A percentile compares a stretch with the other conserved stretches of the same genome.
These are phyloP conservation scores for Proisotoma minuta DNA, from an alignment of 2,888 invertebrate genomes.

Conservation along the genomic window DNA sequence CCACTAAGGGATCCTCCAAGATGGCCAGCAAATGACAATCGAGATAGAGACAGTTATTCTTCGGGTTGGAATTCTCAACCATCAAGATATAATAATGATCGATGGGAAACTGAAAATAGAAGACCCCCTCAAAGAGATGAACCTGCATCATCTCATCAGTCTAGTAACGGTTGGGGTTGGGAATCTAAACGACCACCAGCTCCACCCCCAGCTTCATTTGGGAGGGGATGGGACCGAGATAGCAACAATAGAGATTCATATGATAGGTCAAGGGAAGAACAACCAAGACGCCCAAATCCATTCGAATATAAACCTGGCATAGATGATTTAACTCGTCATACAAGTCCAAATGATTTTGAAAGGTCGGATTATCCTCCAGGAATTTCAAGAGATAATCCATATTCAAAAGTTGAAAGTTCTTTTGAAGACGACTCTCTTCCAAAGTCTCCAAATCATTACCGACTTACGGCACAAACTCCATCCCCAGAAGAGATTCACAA, in stretches of 20 bases:
- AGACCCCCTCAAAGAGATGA: conserved; percentile 14
- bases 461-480: neutral
- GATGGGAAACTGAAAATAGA: conserved; percentile 3
- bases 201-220: conserved; percentile 8
- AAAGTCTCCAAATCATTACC: neutral
- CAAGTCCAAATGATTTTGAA: neutral
- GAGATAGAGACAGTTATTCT: neutral
- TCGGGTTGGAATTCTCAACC: neutral
- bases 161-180: conserved; percentile 5
- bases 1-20: neutral
- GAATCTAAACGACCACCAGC: neutral
- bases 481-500: neutral
- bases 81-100: neutral
- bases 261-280: neutral
- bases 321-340: neutral
- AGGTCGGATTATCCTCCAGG: conserved; percentile 2
- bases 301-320: conserved; percentile 1
- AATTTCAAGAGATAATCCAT: neutral
- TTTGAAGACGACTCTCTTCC: neutral
- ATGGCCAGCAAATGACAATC: neutral
- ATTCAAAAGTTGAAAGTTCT: neutral
- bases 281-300: neutral
- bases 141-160: neutral
- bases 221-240: conserved; percentile 15
- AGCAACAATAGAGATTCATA: conserved; percentile 1